Conservation (phyloP, 2,797 vertebrate genomes). For the Dermochelys coriacea region DNA sequence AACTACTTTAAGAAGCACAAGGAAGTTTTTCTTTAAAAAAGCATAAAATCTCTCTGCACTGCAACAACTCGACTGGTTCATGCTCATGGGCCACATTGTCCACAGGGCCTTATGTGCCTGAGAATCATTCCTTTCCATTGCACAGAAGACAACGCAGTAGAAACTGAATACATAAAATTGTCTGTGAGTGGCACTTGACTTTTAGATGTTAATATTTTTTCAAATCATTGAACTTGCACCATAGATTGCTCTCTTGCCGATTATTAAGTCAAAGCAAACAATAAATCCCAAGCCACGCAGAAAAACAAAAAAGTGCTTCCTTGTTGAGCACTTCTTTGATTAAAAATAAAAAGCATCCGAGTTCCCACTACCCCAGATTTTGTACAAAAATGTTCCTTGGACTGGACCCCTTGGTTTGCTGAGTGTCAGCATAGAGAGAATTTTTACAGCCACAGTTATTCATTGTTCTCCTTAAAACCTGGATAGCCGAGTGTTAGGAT, state of each 20-base stretch:
- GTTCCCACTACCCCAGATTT: rapidly evolving
- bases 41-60: background rate
- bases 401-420: background rate
- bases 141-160: background rate
- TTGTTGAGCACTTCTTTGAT: background rate
- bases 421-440: background rate
- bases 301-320: slow-evolving; percentile 16
- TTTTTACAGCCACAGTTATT: background rate
- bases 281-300: background rate
- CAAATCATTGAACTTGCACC: background rate
- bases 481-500: rapidly evolving
- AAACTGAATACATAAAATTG: background rate
- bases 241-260: background rate
- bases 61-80: background rate
- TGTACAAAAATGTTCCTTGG: background rate
- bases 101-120: background rate
- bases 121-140: background rate
- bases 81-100: rapidly evolving
- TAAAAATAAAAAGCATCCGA: background rate
- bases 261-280: background rate
- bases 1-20: slow-evolving; percentile 50
- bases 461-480: background rate
- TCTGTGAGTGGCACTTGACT: rapidly evolving
- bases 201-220: background rate
- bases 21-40: background rate